Evolutionary conservation across 1,140 invertebrate genomes (phyloP).

Genomic region (Chelonus insularis): DNA sequence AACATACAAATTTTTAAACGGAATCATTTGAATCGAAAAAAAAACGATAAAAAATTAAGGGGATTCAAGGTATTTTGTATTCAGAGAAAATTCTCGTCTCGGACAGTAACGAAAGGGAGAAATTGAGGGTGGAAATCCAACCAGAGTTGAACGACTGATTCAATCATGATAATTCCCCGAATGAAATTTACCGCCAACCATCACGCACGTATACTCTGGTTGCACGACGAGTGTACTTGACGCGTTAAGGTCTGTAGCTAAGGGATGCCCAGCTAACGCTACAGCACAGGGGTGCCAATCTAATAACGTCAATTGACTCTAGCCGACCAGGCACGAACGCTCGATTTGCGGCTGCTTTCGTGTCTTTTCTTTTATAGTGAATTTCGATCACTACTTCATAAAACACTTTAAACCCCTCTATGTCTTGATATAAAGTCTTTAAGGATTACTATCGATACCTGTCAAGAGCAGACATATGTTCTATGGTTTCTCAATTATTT

Average conservation of each 20-base stretch:
- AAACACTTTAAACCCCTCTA: conserved; percentile 22
- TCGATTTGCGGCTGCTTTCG: conserved; percentile 52
- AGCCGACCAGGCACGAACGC: conserved; percentile 43
- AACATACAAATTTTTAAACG: no score
- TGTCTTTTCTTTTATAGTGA: conserved; percentile 5
- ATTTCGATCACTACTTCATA: conserved; percentile 5
- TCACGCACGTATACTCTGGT: conserved; percentile 50
- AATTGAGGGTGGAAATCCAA: conserved; percentile 27
- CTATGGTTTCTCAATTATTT: not conserved
- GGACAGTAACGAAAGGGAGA: conserved; percentile 3
- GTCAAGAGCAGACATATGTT: conserved; percentile 9
- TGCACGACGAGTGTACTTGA: conserved; percentile 14
- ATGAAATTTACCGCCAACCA: conserved; percentile 60
- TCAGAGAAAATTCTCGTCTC: not conserved
- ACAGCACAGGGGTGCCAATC: conserved; percentile 51
- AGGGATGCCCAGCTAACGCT: conserved; percentile 42
- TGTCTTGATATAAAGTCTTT: not conserved
- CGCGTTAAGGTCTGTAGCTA: conserved; percentile 21
- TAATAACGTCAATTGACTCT: conserved; percentile 61
- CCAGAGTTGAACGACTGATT: conserved; percentile 50
- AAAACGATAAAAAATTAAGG: no score
- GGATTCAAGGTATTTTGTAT: not conserved
- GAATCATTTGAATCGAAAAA: no score
- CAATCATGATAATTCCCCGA: conserved; percentile 61
- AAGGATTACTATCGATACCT: not conserved